Base-by-base conservation (phyloP, 2,113 vertebrate genomes). In the Chaetorhynchus papuensis region DNA sequence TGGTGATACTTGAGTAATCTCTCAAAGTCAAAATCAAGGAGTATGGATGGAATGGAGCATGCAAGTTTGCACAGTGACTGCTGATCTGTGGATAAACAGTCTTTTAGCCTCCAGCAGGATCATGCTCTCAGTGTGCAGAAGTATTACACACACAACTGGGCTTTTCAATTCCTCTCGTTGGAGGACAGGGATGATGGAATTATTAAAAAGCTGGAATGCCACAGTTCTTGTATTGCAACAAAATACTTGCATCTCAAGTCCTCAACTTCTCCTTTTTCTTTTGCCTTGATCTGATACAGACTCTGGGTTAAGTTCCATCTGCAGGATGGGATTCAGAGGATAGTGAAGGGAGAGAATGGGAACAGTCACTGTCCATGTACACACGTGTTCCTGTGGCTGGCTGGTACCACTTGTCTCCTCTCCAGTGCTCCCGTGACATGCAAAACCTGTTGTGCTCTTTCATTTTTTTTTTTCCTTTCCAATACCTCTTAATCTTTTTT, bases 101-200 rank as follows among this genome's bases (percentile, higher is more conserved):
- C 53, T 87, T 83, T 61, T 95, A 87, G 92, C 96, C 94, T 96
- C 85, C 80, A 93, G 96, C 92, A 84, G 94, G 92, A 93, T 96
- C 85, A 65, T 94, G 92, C 90, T 96, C 83, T 93, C 88, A 68
- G 83, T 60, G 76, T 94, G 96, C 88, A 93, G 94, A 90, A 89
- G 90, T 89, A 94, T 96, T 96, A 95, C 92, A 96, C 93, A 94
- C 90, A 88, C 92, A 96, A 94, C 85, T 96, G 94, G 96, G 93
- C 96, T 96, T 97, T 93, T 72, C 81, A 86, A 16, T 87, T 70
- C 17, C 54, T 81, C 83, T 83, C 3, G 63, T 83, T 81, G 71
- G 75, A 91, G 77, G 91, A 57, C 33, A 83, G 35, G 47, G 54
- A n/a, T 42, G 35, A 83, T 92, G 71, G 75, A 74, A 78, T 96